Percentiles rank a stretch among this genome's conserved stretches.
phyloP scores from a whole-genome alignment of 2,888 invertebrate genomes.

The Parapristionchus giblindavisi region DNA sequence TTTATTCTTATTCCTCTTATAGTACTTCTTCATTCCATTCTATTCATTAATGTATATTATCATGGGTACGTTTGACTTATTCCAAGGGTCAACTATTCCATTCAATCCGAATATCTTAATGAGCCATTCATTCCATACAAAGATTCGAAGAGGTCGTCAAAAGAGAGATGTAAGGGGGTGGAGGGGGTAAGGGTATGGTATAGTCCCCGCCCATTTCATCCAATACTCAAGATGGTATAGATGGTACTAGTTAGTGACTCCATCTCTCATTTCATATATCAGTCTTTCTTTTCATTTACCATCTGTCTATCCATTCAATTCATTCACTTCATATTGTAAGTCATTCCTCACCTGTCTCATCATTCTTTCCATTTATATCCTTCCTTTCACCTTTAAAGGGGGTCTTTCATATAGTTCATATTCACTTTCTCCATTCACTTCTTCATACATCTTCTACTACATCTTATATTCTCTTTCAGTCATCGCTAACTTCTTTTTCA shows the following conservation, averaged over 20 bases:
- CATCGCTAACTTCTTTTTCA: not conserved
- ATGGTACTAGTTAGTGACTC: not conserved
- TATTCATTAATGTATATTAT: slow-evolving; percentile 34
- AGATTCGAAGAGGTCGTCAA: slow-evolving; percentile 9
- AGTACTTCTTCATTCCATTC: slow-evolving; percentile 30
- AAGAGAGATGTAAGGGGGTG: not conserved
- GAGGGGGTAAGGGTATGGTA: slow-evolving; percentile 1
- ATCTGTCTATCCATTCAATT: slow-evolving; percentile 16
- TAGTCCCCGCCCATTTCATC: slow-evolving; percentile 1
- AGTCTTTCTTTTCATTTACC: not conserved
- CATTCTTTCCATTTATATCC: no score
- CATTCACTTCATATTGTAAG: not conserved
- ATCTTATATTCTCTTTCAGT: not conserved
- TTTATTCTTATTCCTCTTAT: slow-evolving; percentile 37
- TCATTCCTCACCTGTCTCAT: no score
- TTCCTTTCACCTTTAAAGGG: no score
- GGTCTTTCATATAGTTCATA: no score
- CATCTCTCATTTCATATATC: slow-evolving; percentile 1
- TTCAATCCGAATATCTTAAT: slow-evolving; percentile 19
- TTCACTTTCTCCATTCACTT: no score
- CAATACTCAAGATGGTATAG: slow-evolving; percentile 20
- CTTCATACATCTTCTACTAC: no score
- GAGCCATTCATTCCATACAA: slow-evolving; percentile 25
- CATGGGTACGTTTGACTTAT: no score
- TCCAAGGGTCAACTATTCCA: slow-evolving; percentile 33